Percentiles rank a stretch among this genome's conserved stretches.
Evolutionary conservation across 2,113 vertebrate genomes (phyloP).

Genomic region (Todiramphus chloris): DNA sequence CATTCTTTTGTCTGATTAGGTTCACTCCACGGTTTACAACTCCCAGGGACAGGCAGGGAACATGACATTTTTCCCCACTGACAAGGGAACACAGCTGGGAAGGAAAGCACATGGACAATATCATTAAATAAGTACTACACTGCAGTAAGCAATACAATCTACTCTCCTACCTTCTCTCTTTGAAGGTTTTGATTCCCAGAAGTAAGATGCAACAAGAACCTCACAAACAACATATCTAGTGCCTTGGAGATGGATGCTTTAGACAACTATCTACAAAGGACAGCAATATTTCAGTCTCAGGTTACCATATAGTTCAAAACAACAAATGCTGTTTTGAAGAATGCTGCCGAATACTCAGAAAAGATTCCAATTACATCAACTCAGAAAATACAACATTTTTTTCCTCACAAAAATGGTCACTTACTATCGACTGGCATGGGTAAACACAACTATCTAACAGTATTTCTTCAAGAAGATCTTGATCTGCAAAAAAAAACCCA

Average conservation of each 20-base stretch:
- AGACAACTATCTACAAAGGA: background rate
- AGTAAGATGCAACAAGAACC: background rate
- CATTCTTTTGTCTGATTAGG: background rate
- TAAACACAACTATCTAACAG: slow-evolving; percentile 84
- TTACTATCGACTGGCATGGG: slow-evolving; percentile 83
- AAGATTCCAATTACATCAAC: background rate
- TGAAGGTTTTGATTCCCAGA: background rate
- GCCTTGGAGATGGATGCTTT: background rate
- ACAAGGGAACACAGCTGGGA: background rate
- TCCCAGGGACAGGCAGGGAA: background rate
- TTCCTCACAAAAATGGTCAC: slow-evolving; percentile 45
- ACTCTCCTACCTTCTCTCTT: background rate
- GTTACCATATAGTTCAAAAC: background rate
- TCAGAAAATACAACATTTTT: background rate
- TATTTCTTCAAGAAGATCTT: slow-evolving; percentile 89
- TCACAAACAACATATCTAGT: background rate
- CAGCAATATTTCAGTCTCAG: background rate
- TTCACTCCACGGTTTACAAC: background rate
- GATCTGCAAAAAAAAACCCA: slow-evolving; percentile 78
- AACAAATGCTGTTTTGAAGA: background rate
- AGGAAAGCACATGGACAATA: background rate
- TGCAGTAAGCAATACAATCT: background rate
- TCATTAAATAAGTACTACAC: background rate
- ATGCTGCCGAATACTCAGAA: background rate
- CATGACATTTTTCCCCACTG: background rate